A percentile compares a stretch with the other conserved stretches of the same genome.
These are phyloP conservation scores for Hirtodrosophila alboralis DNA, from an alignment of 2,888 invertebrate genomes.

Conservation along the genomic window DNA sequence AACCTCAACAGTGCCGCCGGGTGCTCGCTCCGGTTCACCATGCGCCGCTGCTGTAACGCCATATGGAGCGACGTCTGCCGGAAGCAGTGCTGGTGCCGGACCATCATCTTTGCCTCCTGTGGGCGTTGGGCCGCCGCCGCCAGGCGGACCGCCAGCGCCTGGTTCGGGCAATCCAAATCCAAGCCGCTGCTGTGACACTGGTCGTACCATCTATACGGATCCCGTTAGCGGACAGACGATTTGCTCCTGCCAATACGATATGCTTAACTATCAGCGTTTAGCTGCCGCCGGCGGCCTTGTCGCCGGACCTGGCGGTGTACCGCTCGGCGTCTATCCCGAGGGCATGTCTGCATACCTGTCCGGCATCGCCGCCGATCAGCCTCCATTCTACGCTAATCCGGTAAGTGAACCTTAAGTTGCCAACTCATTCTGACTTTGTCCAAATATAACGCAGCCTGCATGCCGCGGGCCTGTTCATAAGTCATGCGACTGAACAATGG, in stretches of 20 bases:
- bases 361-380: conserved; percentile 92
- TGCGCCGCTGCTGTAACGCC: conserved; percentile 85
- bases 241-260: conserved; percentile 95
- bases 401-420: conserved; percentile 86
- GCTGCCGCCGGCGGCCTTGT: conserved; percentile 85
- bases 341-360: conserved; percentile 95
- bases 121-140: conserved; percentile 54
- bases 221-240: conserved; percentile 94
- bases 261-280: conserved; percentile 91
- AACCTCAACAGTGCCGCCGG: conserved; percentile 85
- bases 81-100: conserved; percentile 65
- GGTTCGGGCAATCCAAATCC: conserved; percentile 79
- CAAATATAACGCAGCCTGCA: conserved; percentile 2
- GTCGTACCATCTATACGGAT: conserved; percentile 95
- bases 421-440: conserved; percentile 10
- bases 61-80: conserved; percentile 75
- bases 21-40: conserved; percentile 85
- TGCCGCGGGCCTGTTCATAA: conserved; percentile 60
- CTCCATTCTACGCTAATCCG: conserved; percentile 93
- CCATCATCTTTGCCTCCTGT: conserved; percentile 72
- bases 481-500: conserved; percentile 74
- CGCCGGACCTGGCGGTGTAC: conserved; percentile 87
- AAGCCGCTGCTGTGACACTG: conserved; percentile 94
- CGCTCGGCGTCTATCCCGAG: conserved; percentile 91
- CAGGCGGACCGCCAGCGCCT: conserved; percentile 85